Percentiles rank a stretch among this genome's conserved stretches.
phyloP scores from a whole-genome alignment of 2,888 invertebrate species.

The Acronicta aceris region DNA sequence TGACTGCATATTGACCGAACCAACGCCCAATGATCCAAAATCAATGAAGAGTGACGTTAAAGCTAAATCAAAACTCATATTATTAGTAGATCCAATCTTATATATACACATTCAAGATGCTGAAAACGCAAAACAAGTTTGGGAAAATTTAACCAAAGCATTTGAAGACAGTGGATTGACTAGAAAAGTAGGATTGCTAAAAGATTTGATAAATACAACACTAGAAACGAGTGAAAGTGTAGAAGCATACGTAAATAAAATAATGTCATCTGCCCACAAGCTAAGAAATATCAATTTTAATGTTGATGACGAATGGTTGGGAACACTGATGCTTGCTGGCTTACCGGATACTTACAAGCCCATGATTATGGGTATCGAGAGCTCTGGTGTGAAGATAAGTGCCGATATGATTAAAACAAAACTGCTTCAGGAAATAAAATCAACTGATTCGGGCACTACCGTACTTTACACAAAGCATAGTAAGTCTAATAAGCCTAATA shows the following conservation, averaged over 20 bases:
- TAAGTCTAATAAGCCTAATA: no score
- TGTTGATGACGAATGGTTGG: slow-evolving; percentile 31
- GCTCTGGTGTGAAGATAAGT: slow-evolving; percentile 32
- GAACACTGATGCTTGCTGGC: slow-evolving; percentile 36
- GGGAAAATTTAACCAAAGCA: background rate
- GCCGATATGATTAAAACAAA: slow-evolving; percentile 46
- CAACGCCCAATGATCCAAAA: background rate
- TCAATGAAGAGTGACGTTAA: background rate
- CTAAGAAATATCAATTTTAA: slow-evolving; percentile 37
- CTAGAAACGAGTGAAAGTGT: slow-evolving; percentile 19
- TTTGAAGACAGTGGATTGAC: background rate
- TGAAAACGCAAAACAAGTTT: background rate
- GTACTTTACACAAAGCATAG: slow-evolving; percentile 31
- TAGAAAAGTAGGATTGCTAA: slow-evolving; percentile 15
- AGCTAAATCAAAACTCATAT: background rate
- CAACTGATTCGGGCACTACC: slow-evolving; percentile 4
- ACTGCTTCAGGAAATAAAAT: slow-evolving; percentile 22
- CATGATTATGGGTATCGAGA: slow-evolving; percentile 38
- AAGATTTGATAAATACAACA: slow-evolving; percentile 19
- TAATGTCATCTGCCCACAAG: slow-evolving; percentile 45
- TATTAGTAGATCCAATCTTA: background rate
- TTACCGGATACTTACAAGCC: slow-evolving; percentile 35
- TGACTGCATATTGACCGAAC: background rate
- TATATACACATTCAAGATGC: background rate
- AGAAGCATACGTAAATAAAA: slow-evolving; percentile 35